Evolutionary conservation across 2,797 vertebrate species (phyloP).

Genomic region (Myotis daubentonii): DNA sequence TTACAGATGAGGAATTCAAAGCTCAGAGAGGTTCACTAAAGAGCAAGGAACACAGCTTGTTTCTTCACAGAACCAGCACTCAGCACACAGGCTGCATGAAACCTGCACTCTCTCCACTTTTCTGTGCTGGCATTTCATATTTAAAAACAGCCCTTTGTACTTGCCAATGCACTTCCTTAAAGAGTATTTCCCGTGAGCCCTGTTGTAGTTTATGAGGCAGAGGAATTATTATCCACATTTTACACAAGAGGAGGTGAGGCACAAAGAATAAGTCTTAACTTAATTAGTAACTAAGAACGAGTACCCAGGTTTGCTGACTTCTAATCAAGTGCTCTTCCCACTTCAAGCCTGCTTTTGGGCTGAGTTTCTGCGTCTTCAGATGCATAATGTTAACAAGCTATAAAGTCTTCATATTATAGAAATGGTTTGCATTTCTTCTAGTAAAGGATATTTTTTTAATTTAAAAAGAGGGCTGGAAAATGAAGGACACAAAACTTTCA

Average conservation of each 20-base stretch:
- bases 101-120: not conserved
- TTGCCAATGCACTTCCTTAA: not conserved
- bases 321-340: not conserved
- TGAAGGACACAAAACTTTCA: slow-evolving; percentile 31
- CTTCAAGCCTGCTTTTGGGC: not conserved
- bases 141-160: not conserved
- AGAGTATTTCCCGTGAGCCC: slow-evolving; percentile 4
- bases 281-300: slow-evolving; percentile 29
- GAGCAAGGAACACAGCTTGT: slow-evolving; percentile 6
- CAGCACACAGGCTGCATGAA: not conserved
- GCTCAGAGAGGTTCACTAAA: slow-evolving; percentile 36
- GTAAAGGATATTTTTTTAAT: not conserved
- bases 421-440: not conserved
- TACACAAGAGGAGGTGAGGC: slow-evolving; percentile 6
- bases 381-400: not conserved
- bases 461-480: slow-evolving; percentile 38
- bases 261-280: slow-evolving; percentile 10
- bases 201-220: not conserved
- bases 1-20: slow-evolving; percentile 25
- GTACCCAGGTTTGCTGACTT: not conserved
- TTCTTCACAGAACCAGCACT: not conserved
- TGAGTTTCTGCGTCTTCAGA: not conserved
- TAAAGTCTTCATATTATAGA: not conserved
- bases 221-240: slow-evolving; percentile 43
- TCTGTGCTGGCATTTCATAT: not conserved